Conservation (phyloP, 2,797 vertebrate genomes). For the Diplodus puntazzo region DNA sequence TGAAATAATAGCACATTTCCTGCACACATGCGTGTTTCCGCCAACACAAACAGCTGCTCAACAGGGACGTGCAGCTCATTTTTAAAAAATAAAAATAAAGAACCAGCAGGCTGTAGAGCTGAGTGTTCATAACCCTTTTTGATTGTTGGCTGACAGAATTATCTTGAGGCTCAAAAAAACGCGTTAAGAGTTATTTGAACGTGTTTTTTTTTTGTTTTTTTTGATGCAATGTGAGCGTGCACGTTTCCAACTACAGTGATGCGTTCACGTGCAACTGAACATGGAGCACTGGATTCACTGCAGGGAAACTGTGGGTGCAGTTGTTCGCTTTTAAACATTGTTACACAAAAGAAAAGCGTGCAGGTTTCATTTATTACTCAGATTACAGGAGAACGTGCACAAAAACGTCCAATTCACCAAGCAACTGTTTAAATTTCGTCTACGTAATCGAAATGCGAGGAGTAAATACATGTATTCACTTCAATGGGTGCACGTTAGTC, state of each 20-base stretch:
- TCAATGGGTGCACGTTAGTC: neutral
- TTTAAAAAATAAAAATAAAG: neutral
- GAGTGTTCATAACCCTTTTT: neutral
- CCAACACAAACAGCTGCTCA: neutral
- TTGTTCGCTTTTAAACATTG: neutral
- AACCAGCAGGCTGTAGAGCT: neutral
- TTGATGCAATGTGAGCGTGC: neutral
- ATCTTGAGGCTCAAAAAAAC: neutral
- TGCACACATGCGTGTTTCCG: neutral
- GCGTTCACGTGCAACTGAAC: neutral
- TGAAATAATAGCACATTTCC: neutral
- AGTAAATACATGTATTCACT: neutral
- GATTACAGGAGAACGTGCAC: neutral
- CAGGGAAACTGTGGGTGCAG: neutral
- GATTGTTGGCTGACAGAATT: neutral
- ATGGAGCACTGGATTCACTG: slow-evolving; percentile 2
- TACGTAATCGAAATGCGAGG: neutral
- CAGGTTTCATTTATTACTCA: neutral
- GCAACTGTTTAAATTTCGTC: neutral
- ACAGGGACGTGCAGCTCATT: neutral
- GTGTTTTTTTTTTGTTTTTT: too few species aligned
- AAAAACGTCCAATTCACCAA: neutral
- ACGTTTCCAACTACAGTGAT: neutral
- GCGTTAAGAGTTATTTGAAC: neutral
- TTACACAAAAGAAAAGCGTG: neutral